A percentile compares a stretch with the other conserved stretches of the same genome.
Conservation (phyloP, 2,797 vertebrate genomes). For the Xyrichtys novacula region DNA sequence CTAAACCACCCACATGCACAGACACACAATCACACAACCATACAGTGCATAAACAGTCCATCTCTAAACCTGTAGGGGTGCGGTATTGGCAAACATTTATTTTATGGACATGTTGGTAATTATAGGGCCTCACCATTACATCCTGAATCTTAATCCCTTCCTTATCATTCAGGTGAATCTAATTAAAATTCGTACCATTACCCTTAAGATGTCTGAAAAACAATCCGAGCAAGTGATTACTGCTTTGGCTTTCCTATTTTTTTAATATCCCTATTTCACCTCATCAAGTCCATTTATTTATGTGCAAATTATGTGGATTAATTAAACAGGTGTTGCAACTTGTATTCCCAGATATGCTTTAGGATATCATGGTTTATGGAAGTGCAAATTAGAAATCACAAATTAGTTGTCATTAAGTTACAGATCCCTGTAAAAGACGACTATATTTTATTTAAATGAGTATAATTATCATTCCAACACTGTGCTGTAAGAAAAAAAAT, state of each 20-base stretch:
- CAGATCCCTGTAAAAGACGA: background rate
- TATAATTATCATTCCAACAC: slow-evolving; percentile 12
- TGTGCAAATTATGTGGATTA: background rate
- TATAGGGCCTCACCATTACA: slow-evolving; percentile 10
- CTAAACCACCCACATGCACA: background rate
- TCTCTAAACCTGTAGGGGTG: slow-evolving; percentile 1
- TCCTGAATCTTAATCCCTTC: slow-evolving; percentile 22
- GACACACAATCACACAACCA: background rate
- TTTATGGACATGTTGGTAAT: slow-evolving; percentile 32
- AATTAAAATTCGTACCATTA: slow-evolving; percentile 36
- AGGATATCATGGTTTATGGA: background rate
- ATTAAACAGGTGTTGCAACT: background rate
- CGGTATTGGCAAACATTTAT: slow-evolving; percentile 10
- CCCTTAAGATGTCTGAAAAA: slow-evolving; percentile 31
- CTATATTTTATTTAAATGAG: slow-evolving; percentile 1
- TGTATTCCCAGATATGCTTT: background rate
- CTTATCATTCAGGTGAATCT: slow-evolving; percentile 39
- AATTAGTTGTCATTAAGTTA: slow-evolving; percentile 7
- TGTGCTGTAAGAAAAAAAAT: background rate
- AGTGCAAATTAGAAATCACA: background rate
- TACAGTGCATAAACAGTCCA: background rate
- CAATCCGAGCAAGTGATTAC: slow-evolving; percentile 26
- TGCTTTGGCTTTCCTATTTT: slow-evolving; percentile 7
- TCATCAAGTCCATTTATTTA: slow-evolving; percentile 13
- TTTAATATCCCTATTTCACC: slow-evolving; percentile 4